Base-by-base conservation (phyloP, 1,140 invertebrate genomes). In the Marisa cornuarietis region DNA sequence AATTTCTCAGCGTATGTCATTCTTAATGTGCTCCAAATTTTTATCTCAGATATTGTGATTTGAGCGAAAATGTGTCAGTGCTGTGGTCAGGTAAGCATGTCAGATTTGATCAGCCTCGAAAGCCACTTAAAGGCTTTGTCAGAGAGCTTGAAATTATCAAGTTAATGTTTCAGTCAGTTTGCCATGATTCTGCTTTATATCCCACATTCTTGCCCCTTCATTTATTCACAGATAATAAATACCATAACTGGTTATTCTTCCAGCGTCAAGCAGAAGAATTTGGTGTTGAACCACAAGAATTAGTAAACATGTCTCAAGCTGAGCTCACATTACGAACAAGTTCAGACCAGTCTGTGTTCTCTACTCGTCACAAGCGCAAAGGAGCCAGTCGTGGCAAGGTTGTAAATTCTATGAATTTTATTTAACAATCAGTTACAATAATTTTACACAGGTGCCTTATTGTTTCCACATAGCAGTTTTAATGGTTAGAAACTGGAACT, bases 221-320 rank as follows among this genome's bases (percentile, higher is more conserved):
- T 2, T 42, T 6, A 42, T 42, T 42, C 6, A 42, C 31, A 42
- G 31, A 42, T 42, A 42, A 42, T 42, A 42, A 42, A 42, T 6
- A 42, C 31, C 31, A 42, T 42, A 42, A 42, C 49, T 49, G 13
- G n/a, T 73, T 11, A 52, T 24, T n/a, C 54, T 76, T 78, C 42
- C 71, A 89, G 88, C 81, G 82, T 66, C 87, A 87, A 79, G 83
- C 87, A 20, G 85, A 87, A 24, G 87, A 88, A 68, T 79, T 88
- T 65, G 87, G 87, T 51, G 84, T 89, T 31, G 85, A 88, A 42
- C 82, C 85, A 8, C 69, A 83, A 74, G 84, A 86, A 20, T 79
- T 90, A 78, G 84, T 82, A n/a, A 87, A 81, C 71, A 86, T 91
- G 79, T 89, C 90, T n/a, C 86, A 88, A 66, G 83, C 86, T 18